Percentiles rank a stretch among this genome's conserved stretches.
phyloP scores from a whole-genome alignment of 2,113 vertebrate genomes.

The Microcebus lehilahytsara region DNA sequence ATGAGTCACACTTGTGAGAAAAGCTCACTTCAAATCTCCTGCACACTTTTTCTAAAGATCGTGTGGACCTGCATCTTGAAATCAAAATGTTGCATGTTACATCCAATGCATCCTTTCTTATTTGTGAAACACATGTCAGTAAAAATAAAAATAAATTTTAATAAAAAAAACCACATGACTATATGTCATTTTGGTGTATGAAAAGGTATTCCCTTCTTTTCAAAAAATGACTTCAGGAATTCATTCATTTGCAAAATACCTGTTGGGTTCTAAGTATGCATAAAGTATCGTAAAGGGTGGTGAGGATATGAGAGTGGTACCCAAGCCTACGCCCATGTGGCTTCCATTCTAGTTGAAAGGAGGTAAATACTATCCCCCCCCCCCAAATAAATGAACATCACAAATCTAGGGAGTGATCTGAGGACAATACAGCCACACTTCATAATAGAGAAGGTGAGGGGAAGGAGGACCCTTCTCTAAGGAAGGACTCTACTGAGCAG shows the following conservation, averaged over 20 bases:
- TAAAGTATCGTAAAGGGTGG: neutral
- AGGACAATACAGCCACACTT: neutral
- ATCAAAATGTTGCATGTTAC: neutral
- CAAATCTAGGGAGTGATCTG: neutral
- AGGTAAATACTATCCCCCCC: neutral
- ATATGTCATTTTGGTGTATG: neutral
- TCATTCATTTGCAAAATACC: neutral
- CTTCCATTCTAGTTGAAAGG: neutral
- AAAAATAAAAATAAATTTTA: neutral
- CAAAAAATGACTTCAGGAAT: neutral
- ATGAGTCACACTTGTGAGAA: neutral
- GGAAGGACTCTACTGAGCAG: neutral
- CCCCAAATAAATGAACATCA: neutral
- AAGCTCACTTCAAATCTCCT: neutral
- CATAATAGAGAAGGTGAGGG: neutral
- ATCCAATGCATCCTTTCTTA: neutral
- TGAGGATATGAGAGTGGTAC: neutral
- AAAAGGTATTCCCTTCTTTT: neutral
- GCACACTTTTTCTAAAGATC: neutral
- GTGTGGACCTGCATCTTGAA: neutral
- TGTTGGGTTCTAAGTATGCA: neutral
- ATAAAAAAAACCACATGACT: neutral
- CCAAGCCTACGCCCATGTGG: neutral
- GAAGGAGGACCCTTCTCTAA: neutral
- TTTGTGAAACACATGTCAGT: neutral